A percentile compares a stretch with the other conserved stretches of the same genome.
These are phyloP conservation scores for Sinocyclocheilus anophthalmus DNA, from an alignment of 2,113 vertebrate species.

Conservation along the genomic window DNA sequence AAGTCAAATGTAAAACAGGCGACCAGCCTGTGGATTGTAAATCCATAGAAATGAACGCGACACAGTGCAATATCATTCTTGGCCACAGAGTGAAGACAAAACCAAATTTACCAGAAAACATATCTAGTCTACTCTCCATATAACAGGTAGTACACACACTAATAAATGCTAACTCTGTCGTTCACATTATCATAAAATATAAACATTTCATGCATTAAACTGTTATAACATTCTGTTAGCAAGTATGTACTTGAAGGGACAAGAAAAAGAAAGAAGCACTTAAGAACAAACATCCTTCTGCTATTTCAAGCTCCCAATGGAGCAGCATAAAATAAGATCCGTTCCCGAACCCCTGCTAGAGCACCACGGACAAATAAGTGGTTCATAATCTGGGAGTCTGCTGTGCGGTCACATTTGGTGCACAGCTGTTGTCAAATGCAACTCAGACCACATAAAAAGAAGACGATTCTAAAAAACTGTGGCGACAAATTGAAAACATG, in stretches of 20 bases:
- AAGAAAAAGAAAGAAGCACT: background rate
- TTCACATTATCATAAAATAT: background rate
- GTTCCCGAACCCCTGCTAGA: background rate
- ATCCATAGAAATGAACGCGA: background rate
- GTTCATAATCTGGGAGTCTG: background rate
- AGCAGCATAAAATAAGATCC: background rate
- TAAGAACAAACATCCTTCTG: background rate
- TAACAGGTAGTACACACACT: too few species aligned
- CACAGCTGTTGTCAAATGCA: background rate
- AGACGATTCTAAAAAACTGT: background rate
- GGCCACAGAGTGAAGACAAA: conserved; percentile 4
- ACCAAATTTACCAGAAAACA: conserved; percentile 5
- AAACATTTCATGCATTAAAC: background rate
- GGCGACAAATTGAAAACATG: background rate
- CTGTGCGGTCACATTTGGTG: background rate
- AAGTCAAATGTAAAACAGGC: background rate
- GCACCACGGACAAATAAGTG: background rate
- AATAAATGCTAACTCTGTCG: background rate
- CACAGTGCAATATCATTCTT: background rate
- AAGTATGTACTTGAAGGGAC: background rate
- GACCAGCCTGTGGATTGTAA: background rate
- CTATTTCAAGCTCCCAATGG: background rate
- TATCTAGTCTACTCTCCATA: background rate
- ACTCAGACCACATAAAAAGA: background rate
- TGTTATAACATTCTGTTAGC: background rate